These are phyloP conservation scores for Zaprionus bogoriensis DNA, from an alignment of 2,888 invertebrate genomes.

Conservation along the genomic window DNA sequence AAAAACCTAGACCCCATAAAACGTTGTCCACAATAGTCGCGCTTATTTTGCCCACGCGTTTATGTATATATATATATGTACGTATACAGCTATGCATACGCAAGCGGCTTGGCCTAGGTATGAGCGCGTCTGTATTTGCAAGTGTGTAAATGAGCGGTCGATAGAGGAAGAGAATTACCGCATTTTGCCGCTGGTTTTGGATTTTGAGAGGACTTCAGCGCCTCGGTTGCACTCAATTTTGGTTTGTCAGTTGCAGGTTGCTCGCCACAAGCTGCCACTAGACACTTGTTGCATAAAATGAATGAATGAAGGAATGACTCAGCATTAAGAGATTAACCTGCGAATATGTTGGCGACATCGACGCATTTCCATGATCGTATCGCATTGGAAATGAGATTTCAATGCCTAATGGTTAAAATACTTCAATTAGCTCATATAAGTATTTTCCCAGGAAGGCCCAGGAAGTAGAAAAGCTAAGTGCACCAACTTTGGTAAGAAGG, in stretches of 20 bases:
- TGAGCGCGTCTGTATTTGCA: not conserved
- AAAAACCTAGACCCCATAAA: not conserved
- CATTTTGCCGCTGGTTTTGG: constrained; percentile 40
- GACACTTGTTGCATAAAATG: not conserved
- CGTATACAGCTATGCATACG: not conserved
- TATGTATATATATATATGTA: not conserved
- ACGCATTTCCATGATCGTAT: too few relatives aligned
- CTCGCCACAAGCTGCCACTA: constrained; percentile 1
- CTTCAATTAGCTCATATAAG: too few relatives aligned
- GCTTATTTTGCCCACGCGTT: too few relatives aligned
- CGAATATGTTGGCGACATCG: too few relatives aligned
- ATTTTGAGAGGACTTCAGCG: constrained; percentile 24
- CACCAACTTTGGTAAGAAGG: too few relatives aligned
- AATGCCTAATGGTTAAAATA: too few relatives aligned
- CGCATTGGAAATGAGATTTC: too few relatives aligned
- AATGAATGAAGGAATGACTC: too few relatives aligned
- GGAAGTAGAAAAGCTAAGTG: too few relatives aligned
- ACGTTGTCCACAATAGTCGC: not conserved
- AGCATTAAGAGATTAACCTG: not conserved
- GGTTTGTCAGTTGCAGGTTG: constrained; percentile 56
- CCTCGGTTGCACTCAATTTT: constrained; percentile 54
- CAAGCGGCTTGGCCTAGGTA: not conserved
- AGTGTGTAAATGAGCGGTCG: not conserved
- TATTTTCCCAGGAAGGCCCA: too few relatives aligned
- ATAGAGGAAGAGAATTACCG: constrained; percentile 21